phyloP scores from a whole-genome alignment of 2,888 invertebrate genomes.

The Cantharis rufa region DNA sequence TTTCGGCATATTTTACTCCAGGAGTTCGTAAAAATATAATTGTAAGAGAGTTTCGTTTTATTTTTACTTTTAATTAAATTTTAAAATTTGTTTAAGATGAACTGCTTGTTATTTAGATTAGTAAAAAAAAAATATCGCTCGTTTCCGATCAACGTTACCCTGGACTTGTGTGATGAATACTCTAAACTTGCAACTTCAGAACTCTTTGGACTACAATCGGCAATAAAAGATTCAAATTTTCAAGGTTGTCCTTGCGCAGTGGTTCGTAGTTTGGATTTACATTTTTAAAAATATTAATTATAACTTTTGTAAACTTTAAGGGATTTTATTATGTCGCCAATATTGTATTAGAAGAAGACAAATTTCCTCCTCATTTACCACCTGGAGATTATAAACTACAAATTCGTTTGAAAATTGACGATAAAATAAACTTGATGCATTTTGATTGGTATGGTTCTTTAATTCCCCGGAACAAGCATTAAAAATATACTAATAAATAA shows the following conservation, averaged over 20 bases:
- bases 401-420: background rate
- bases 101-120: background rate
- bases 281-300: background rate
- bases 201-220: background rate
- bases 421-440: background rate
- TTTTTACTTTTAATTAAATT: background rate
- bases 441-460: background rate
- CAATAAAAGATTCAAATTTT: background rate
- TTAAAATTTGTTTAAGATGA: background rate
- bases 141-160: slow-evolving; percentile 2
- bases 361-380: background rate
- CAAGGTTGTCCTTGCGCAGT: background rate
- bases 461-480: background rate
- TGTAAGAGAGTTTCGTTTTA: background rate
- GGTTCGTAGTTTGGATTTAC: background rate
- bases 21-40: slow-evolving; percentile 5
- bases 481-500: background rate
- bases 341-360: background rate
- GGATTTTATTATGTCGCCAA: background rate
- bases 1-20: background rate
- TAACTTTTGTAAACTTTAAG: background rate
- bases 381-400: background rate
- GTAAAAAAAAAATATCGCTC: slow-evolving; percentile 1
- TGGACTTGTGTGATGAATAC: background rate
- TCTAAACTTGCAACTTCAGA: background rate